These are phyloP conservation scores for Nipponacmea schrenckii DNA, from an alignment of 2,888 invertebrate genomes.

Conservation along the genomic window DNA sequence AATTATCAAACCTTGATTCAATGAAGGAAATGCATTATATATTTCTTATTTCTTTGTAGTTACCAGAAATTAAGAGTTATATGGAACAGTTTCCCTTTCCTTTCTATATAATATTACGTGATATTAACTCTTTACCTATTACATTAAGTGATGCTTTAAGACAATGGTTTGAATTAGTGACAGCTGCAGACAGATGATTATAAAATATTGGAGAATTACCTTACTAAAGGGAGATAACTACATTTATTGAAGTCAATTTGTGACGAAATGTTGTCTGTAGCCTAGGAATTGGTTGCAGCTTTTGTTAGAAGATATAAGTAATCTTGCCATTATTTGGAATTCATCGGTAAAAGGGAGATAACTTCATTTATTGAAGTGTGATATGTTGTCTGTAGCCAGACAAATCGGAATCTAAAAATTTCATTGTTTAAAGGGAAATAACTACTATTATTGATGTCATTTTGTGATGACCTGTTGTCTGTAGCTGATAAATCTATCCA, in stretches of 20 bases:
- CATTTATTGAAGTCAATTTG: too few species aligned
- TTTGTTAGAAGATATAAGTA: too few species aligned
- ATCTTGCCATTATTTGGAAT: too few species aligned
- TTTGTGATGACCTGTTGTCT: too few species aligned
- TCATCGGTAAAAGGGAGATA: too few species aligned
- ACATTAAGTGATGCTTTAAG: slow-evolving; percentile 94
- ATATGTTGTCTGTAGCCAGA: too few species aligned
- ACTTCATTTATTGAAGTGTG: too few species aligned
- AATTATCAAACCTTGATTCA: neutral
- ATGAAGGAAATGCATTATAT: neutral
- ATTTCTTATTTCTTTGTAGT: slow-evolving; percentile 35
- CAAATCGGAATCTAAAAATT: too few species aligned
- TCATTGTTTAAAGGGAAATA: neutral
- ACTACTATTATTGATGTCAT: neutral
- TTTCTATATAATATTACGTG: slow-evolving; percentile 92
- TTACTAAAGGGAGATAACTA: neutral
- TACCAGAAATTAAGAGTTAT: slow-evolving; percentile 78
- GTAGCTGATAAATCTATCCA: slow-evolving; percentile 41
- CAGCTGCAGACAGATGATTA: slow-evolving; percentile 39
- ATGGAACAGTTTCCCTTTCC: slow-evolving; percentile 98
- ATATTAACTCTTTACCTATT: slow-evolving; percentile 86
- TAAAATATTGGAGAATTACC: neutral
- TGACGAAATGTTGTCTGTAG: too few species aligned
- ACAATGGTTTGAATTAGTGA: slow-evolving; percentile 97
- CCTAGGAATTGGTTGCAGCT: too few species aligned